Conservation (phyloP, 1,140 invertebrate genomes). For the Ceratitis capitata region DNA sequence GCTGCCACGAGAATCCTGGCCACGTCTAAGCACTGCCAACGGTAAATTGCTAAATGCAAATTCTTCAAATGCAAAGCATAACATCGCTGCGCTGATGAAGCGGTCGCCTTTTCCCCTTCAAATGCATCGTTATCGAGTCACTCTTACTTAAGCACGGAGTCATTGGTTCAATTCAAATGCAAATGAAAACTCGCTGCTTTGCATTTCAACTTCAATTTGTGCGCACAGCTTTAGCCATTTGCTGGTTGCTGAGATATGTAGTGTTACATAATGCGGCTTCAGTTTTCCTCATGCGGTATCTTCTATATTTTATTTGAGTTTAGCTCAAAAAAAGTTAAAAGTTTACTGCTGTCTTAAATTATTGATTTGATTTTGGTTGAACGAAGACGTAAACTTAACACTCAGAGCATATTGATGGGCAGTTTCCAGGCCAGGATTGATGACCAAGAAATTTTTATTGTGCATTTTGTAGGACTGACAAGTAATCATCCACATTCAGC, state of each 20-base stretch:
- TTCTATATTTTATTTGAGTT: background rate
- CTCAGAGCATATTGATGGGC: too few relatives aligned
- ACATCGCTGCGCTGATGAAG: background rate
- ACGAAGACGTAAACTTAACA: too few relatives aligned
- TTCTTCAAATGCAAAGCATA: background rate
- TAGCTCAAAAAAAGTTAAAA: too few relatives aligned
- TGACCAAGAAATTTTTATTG: too few relatives aligned
- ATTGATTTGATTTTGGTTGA: too few relatives aligned
- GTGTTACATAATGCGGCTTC: too few relatives aligned
- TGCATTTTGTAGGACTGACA: too few relatives aligned
- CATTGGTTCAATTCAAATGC: constrained; percentile 21
- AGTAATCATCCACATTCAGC: too few relatives aligned
- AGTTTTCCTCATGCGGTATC: too few relatives aligned
- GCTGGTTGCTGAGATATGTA: too few relatives aligned
- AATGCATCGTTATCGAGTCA: background rate
- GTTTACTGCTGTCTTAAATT: too few relatives aligned
- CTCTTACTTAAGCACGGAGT: background rate
- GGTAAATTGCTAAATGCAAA: constrained; percentile 23
- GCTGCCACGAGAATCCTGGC: background rate
- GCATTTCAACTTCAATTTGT: background rate
- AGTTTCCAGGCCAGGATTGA: too few relatives aligned
- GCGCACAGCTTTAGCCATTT: background rate
- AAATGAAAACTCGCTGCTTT: background rate
- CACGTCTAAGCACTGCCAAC: background rate
- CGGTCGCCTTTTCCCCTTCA: background rate